Percentiles rank a stretch among this genome's conserved stretches.
These are phyloP conservation scores for Rhinoptilus africanus DNA, from an alignment of 2,113 vertebrate species.

Conservation along the genomic window DNA sequence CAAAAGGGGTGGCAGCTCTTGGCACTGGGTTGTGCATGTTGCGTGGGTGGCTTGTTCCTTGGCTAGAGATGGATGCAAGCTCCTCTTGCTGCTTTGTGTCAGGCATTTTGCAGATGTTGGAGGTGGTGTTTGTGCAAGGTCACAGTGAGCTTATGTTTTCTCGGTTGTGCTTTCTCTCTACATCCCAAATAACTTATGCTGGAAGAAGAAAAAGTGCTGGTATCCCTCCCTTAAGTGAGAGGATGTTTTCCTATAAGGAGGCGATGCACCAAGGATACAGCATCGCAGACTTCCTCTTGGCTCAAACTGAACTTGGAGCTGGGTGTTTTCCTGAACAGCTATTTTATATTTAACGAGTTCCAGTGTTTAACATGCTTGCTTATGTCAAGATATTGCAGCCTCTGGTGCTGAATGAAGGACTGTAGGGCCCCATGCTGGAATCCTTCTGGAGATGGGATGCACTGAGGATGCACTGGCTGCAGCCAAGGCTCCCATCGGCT, in stretches of 20 bases:
- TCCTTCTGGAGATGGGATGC: neutral
- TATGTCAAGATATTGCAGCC: neutral
- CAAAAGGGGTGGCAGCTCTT: too few relatives aligned
- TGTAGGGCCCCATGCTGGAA: accelerated
- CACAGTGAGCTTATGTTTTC: neutral
- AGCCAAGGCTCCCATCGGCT: accelerated
- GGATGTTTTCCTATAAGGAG: neutral
- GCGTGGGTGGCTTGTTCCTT: accelerated
- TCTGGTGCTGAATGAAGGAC: neutral
- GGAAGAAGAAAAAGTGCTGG: neutral
- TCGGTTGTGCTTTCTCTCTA: neutral
- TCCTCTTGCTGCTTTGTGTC: accelerated
- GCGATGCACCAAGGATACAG: accelerated
- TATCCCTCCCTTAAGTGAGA: neutral
- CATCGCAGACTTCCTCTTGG: neutral
- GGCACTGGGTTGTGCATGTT: accelerated
- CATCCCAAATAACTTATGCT: neutral
- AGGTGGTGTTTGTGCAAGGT: neutral
- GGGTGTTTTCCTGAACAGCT: neutral
- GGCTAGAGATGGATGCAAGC: accelerated
- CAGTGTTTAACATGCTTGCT: neutral
- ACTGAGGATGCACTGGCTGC: neutral
- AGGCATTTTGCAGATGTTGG: accelerated
- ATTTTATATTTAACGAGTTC: accelerated
- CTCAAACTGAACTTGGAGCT: neutral